Evolutionary conservation across 2,113 vertebrate genomes (phyloP).

Genomic region (Dicaeum eximium): DNA sequence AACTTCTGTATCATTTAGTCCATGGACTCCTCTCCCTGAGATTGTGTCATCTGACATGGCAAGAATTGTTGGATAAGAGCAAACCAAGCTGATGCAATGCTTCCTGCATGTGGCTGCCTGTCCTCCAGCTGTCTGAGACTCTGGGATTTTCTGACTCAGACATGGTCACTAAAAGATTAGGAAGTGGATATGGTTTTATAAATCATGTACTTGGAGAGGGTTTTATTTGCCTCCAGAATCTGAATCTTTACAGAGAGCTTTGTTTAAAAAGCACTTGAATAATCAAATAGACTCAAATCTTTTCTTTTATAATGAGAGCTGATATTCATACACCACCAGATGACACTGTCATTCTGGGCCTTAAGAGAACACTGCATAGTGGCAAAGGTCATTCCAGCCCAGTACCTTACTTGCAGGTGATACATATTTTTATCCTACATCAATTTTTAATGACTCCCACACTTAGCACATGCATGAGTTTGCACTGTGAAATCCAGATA

Average conservation of each 20-base stretch:
- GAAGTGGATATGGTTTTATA: neutral
- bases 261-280: neutral
- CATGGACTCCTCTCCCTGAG: neutral
- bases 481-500: neutral
- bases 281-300: neutral
- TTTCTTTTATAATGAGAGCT: neutral
- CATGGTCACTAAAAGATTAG: neutral
- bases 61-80: neutral
- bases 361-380: neutral
- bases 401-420: accelerated
- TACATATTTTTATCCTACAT: neutral
- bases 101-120: neutral
- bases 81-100: neutral
- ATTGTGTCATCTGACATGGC: neutral
- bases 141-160: neutral
- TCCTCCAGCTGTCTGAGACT: neutral
- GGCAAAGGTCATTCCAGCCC: neutral
- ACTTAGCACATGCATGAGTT: neutral
- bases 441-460: neutral
- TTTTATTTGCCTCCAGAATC: neutral
- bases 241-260: neutral
- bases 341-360: neutral
- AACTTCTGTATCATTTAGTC: neutral
- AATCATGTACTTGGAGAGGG: neutral
- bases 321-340: neutral